phyloP scores from a whole-genome alignment of 2,888 invertebrate genomes.

The Rhamnusium bicolor region DNA sequence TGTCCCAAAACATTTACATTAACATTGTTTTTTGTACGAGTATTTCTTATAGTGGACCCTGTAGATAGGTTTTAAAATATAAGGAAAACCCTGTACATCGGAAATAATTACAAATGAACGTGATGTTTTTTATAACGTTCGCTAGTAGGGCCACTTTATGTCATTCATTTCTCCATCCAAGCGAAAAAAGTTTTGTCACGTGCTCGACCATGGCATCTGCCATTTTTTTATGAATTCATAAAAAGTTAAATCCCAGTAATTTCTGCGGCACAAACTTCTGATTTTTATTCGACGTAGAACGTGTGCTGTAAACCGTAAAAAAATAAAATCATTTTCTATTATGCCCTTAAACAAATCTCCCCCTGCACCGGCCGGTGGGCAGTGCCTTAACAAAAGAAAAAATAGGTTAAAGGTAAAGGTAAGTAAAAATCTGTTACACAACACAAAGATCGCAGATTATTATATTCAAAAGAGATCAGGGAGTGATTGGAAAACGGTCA shows the following conservation, averaged over 20 bases:
- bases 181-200: conserved; percentile 56
- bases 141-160: conserved; percentile 31
- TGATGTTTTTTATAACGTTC: not conserved
- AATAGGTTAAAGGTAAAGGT: conserved; percentile 53
- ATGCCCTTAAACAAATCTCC: conserved; percentile 39
- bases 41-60: no score
- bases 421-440: conserved; percentile 58
- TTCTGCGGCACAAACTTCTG: conserved; percentile 33
- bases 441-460: conserved; percentile 65
- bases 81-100: no score
- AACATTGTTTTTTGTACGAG: no score
- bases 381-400: conserved; percentile 49
- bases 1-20: no score
- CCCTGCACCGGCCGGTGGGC: conserved; percentile 40
- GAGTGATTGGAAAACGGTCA: conserved; percentile 66
- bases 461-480: conserved; percentile 64
- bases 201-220: conserved; percentile 52
- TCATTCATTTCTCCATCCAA: conserved; percentile 54
- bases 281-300: conserved; percentile 41
- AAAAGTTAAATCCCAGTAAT: conserved; percentile 48
- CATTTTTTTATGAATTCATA: conserved; percentile 51
- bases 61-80: no score
- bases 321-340: conserved; percentile 48
- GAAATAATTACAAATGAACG: conserved; percentile 10
- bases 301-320: conserved; percentile 52